Base-by-base conservation (phyloP, 2,888 invertebrate genomes). In the Theretra japonica region DNA sequence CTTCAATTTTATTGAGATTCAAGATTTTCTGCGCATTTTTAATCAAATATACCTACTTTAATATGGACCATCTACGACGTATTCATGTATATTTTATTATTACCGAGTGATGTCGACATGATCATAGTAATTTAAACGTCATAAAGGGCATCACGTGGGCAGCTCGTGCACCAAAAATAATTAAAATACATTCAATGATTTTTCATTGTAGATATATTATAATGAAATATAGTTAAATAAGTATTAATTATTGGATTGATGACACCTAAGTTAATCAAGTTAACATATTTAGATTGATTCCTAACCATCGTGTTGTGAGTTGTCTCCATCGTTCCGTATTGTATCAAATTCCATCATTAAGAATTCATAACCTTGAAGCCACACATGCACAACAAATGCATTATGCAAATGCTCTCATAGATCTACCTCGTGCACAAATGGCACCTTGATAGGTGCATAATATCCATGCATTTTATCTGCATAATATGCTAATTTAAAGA, bases 401-500 rank as follows among this genome's bases (percentile, higher is more conserved):
- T 25, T n/a, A 41, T 41, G 62, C 21, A 21, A 62, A 62, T 62
- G 3, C n/a, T 15, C 19, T 11, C 41, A 65, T 23, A 48, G 41
- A 15, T 23, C 48, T 23, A 17, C 23, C 48, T 65, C 65, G 65
- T 65, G 23, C 23, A 41, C 48, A 65, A 21, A 15, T 48, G 17
- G 33, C 30, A 33, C 11, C 65, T 65, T 48, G 65, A 28, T 69
- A 21, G 19, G n/a, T 56, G n/a, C 41, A 53, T 28, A 25, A 8
- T 30, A 62, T 17, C 25, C 60, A 30, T 70, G 70, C 62, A 62
- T 33, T 58, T 70, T 68, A 69, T 70, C 71, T 77, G 75, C 75
- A 76, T 76, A 72, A 71, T 75, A 69, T 65, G 79, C 78, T 82
- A 71, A 74, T 79, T 19, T 76, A 65, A 74, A 76, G 74, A 75